Conservation (phyloP, 2,113 vertebrate species). For the Rutilus rutilus region DNA sequence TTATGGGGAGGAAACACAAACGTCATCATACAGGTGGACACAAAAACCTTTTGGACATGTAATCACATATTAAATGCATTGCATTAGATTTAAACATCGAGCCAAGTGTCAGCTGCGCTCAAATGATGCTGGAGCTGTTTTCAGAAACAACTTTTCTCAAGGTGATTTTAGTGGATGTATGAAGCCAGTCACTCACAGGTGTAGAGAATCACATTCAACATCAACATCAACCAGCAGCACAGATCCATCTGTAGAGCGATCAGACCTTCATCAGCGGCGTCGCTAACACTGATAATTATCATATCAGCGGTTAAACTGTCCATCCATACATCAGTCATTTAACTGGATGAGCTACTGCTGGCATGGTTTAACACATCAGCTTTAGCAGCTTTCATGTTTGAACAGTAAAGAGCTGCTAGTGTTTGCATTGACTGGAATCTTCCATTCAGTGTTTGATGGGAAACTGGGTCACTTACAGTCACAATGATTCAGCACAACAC, state of each 20-base stretch:
- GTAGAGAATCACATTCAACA: not conserved
- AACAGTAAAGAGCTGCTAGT: not conserved
- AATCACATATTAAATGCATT: not conserved
- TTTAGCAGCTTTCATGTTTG: not conserved
- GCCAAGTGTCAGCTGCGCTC: not conserved
- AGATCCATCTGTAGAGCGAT: not conserved
- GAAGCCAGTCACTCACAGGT: not conserved
- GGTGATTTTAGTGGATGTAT: not conserved
- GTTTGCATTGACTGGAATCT: not conserved
- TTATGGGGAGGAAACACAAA: not conserved
- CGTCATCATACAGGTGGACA: not conserved
- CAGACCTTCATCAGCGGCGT: too few species aligned
- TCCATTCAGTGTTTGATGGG: conserved; percentile 27
- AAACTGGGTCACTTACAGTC: conserved; percentile 65
- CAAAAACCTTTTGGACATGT: not conserved
- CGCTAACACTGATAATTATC: not conserved
- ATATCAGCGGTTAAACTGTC: not conserved
- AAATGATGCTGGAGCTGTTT: not conserved
- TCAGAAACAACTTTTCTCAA: not conserved
- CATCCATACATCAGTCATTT: not conserved
- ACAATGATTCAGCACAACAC: conserved; percentile 55
- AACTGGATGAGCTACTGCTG: not conserved
- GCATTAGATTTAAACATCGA: not conserved
- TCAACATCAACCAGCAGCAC: not conserved
- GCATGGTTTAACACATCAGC: not conserved